Base-by-base conservation (phyloP, 2,113 vertebrate genomes). In the Microtus pennsylvanicus region DNA sequence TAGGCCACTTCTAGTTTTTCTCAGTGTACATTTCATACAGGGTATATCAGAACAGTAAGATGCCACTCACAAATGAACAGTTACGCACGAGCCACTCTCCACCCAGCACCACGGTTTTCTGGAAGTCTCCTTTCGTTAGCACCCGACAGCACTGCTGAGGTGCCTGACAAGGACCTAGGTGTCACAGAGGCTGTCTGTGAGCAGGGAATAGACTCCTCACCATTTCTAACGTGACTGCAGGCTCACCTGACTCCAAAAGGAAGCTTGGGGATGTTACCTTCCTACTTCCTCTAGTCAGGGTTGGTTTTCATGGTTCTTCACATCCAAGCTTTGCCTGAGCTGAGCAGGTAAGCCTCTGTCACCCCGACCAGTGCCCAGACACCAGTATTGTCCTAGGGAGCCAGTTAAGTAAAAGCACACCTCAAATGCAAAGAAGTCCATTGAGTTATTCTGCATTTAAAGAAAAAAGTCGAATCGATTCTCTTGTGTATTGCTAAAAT, bases 371-470 rank as follows among this genome's bases (percentile, higher is more conserved):
- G 70, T 19, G 22, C 78, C 78, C 52, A 75, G 82, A 61, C 93
- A 88, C 47, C 93, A 28, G 65, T 89, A 74, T 38, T 3, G 24
- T 87, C 61, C 70, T 1, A 55, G 88, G 67, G 42, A 87, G 28
- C 11, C 47, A 87, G 14, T 75, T 69, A 91, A 93, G 93, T 89
- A 58, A 97, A 94, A 95, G 28, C 74, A 47, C 52, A n/a, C 21
- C n/a, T 91, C 63, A 22, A 1, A 87, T 67, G 58, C 14, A 83
- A 91, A 83, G 52, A 47, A 9, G 11, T 80, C 70, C 28, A 16
- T 80, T 28, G 47, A 42, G 21, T 86, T 81, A 38, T 55, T 96
- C 55, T 85, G 38, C 17, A 21, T 67, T 83, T 50, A 26, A 85
- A 90, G 83, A 90, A 45, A 33, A 67, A 92, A 87, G 65, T 50